A percentile compares a stretch with the other conserved stretches of the same genome.
Evolutionary conservation across 2,797 vertebrate genomes (phyloP).

Genomic region (Antennarius maculatus): DNA sequence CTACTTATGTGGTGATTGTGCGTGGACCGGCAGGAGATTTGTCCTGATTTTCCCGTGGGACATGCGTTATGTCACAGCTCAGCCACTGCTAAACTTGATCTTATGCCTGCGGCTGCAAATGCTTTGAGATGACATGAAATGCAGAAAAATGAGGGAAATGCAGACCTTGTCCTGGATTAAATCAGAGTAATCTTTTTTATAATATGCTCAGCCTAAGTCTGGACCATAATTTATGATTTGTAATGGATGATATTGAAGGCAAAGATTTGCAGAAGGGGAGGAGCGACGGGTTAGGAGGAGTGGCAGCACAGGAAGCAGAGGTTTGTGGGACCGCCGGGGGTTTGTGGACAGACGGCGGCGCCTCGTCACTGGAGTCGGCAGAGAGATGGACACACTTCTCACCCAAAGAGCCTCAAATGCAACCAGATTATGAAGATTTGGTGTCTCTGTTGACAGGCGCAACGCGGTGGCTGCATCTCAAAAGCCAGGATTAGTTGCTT

Average conservation of each 20-base stretch:
- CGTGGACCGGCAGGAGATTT: slow-evolving; percentile 34
- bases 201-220: slow-evolving; percentile 59
- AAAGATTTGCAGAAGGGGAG: slow-evolving; percentile 62
- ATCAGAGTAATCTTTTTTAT: slow-evolving; percentile 63
- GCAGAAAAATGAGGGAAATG: slow-evolving; percentile 26
- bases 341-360: slow-evolving; percentile 38
- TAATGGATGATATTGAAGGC: slow-evolving; percentile 66
- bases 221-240: slow-evolving; percentile 71
- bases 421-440: slow-evolving; percentile 77
- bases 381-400: slow-evolving; percentile 33
- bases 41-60: slow-evolving; percentile 41
- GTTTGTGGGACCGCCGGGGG: slow-evolving; percentile 23
- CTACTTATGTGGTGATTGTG: no score
- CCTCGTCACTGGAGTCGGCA: slow-evolving; percentile 25
- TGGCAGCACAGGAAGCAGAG: slow-evolving; percentile 37
- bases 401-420: slow-evolving; percentile 55
- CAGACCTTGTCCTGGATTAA: slow-evolving; percentile 60
- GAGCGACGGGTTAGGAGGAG: slow-evolving; percentile 49
- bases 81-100: slow-evolving; percentile 42
- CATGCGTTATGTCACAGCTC: slow-evolving; percentile 52
- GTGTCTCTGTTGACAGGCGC: slow-evolving; percentile 66
- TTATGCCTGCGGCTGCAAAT: slow-evolving; percentile 26
- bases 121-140: slow-evolving; percentile 35
- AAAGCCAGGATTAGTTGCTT: slow-evolving; percentile 77
- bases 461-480: slow-evolving; percentile 64